These are phyloP conservation scores for Uropsilus gracilis DNA, from an alignment of 2,113 vertebrate species.

Conservation along the genomic window DNA sequence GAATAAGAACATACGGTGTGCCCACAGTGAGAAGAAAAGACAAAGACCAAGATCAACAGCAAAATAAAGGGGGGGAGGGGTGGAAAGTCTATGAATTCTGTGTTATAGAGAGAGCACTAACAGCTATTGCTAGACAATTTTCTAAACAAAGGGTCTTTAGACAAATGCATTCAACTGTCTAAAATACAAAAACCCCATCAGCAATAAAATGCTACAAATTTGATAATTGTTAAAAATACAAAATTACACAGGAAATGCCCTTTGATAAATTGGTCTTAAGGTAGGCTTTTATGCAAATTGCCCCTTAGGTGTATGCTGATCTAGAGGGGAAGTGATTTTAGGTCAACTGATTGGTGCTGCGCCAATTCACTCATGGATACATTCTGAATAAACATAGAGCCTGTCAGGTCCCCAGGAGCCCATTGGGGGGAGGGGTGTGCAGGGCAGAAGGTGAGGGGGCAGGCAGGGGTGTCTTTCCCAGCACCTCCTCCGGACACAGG, in stretches of 20 bases:
- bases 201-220: not conserved
- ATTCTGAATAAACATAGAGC: accelerated
- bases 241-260: conserved; percentile 47
- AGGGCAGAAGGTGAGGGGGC: accelerated
- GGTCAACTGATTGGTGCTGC: accelerated
- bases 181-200: not conserved
- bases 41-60: not conserved
- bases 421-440: accelerated
- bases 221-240: conserved; percentile 19
- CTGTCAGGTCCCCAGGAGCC: accelerated
- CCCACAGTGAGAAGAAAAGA: not conserved
- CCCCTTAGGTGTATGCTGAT: accelerated
- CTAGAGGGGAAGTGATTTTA: not conserved
- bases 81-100: not conserved
- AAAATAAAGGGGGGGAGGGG: not conserved
- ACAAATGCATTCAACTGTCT: not conserved
- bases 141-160: not conserved
- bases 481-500: too few species aligned
- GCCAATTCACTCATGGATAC: not conserved
- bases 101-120: not conserved
- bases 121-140: conserved; percentile 11
- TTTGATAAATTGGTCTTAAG: not conserved
- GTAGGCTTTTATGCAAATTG: not conserved
- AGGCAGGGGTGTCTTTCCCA: not conserved
- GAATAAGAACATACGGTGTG: not conserved